Evolutionary conservation across 1,140 invertebrate species (phyloP).

Genomic region (Coelopa frigida): DNA sequence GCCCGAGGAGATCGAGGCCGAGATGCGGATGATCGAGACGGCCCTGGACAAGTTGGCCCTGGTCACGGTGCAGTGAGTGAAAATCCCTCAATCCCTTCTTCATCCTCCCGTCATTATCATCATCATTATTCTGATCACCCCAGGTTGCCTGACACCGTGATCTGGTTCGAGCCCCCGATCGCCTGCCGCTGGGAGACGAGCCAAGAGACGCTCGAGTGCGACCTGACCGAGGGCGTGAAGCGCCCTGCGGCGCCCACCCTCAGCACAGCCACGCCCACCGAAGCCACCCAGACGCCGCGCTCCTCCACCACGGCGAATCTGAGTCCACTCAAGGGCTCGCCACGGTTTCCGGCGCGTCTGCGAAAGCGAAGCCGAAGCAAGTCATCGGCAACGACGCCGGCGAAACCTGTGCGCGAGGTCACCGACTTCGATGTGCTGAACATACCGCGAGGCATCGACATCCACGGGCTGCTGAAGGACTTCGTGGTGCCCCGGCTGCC

Average conservation of each 20-base stretch:
- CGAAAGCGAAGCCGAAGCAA: slow-evolving; percentile 20
- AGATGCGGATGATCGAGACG: slow-evolving; percentile 64
- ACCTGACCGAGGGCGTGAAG: slow-evolving; percentile 30
- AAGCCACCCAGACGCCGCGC: slow-evolving; percentile 19
- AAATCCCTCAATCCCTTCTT: background rate
- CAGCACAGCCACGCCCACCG: slow-evolving; percentile 11
- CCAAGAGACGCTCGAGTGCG: slow-evolving; percentile 31
- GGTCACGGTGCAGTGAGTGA: slow-evolving; percentile 61
- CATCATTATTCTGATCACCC: background rate
- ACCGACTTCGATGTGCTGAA: slow-evolving; percentile 36
- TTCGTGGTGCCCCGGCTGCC: slow-evolving; percentile 41
- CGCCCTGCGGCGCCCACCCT: slow-evolving; percentile 14
- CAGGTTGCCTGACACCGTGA: slow-evolving; percentile 59
- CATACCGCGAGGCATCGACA: slow-evolving; percentile 35
- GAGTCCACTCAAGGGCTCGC: slow-evolving; percentile 38
- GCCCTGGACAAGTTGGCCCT: slow-evolving; percentile 65
- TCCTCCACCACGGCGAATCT: slow-evolving; percentile 32
- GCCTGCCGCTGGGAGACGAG: slow-evolving; percentile 66
- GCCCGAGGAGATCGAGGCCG: slow-evolving; percentile 73
- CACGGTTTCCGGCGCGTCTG: slow-evolving; percentile 27
- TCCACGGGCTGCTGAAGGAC: slow-evolving; percentile 37
- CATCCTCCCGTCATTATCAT: background rate
- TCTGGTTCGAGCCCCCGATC: slow-evolving; percentile 77
- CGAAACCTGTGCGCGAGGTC: slow-evolving; percentile 27
- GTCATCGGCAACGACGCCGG: slow-evolving; percentile 16